A percentile compares a stretch with the other conserved stretches of the same genome.
phyloP scores from a whole-genome alignment of 2,113 vertebrate species.

The Cyprinodon variegatus region DNA sequence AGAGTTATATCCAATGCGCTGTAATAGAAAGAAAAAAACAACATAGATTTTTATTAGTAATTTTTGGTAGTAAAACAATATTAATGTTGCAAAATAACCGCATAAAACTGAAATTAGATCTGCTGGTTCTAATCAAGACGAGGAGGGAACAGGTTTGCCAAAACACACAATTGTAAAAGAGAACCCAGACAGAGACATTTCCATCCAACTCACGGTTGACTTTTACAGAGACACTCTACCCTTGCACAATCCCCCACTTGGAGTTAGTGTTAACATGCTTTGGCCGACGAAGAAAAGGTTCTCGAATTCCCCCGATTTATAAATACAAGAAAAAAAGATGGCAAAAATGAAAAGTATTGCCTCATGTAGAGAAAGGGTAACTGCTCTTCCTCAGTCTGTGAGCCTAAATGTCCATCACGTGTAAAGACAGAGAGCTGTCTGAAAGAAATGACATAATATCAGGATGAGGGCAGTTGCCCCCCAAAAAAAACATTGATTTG shows the following conservation, averaged over 20 bases:
- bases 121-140: slow-evolving; percentile 23
- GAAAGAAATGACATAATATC: slow-evolving; percentile 25
- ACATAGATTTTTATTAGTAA: background rate
- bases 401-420: slow-evolving; percentile 57
- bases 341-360: slow-evolving; percentile 56
- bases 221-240: slow-evolving; percentile 18
- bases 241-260: slow-evolving; percentile 59
- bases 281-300: slow-evolving; percentile 29
- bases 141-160: slow-evolving; percentile 27
- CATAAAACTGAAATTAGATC: slow-evolving; percentile 8
- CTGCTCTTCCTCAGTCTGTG: slow-evolving; percentile 17
- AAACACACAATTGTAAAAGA: slow-evolving; percentile 42
- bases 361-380: slow-evolving; percentile 24
- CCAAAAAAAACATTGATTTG: background rate
- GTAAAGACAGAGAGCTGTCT: slow-evolving; percentile 38
- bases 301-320: slow-evolving; percentile 42
- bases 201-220: slow-evolving; percentile 30
- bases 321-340: slow-evolving; percentile 26
- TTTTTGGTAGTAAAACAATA: rapidly evolving
- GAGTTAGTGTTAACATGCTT: slow-evolving; percentile 43
- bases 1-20: background rate
- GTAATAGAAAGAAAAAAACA: background rate
- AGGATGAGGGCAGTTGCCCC: background rate
- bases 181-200: slow-evolving; percentile 45
- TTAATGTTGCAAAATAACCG: background rate